Evolutionary conservation across 1,140 invertebrate genomes (phyloP).

Genomic region (Drosophila arizonae): DNA sequence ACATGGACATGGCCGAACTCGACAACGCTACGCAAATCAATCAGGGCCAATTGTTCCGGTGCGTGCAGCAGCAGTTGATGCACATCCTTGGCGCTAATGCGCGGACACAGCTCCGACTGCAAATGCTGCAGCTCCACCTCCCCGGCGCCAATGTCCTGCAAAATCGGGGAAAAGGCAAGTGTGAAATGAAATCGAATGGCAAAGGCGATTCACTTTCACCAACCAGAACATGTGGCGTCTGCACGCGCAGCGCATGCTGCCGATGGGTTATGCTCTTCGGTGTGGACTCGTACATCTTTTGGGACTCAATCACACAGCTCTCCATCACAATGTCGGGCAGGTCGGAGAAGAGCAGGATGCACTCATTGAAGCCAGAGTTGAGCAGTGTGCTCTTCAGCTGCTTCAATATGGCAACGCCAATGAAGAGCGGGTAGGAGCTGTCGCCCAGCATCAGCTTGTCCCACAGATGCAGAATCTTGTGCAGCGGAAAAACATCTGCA

Average conservation of each 20-base stretch:
- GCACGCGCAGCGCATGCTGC: conserved; percentile 82
- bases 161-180: background rate
- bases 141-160: conserved; percentile 86
- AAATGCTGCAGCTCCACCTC: conserved; percentile 87
- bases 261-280: conserved; percentile 94
- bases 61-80: conserved; percentile 87
- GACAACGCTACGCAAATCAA: conserved; percentile 89
- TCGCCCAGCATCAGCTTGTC: conserved; percentile 97
- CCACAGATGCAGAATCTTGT: conserved; percentile 99
- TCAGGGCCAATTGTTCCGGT: conserved; percentile 87
- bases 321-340: conserved; percentile 99
- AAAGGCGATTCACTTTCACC: background rate
- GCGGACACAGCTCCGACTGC: conserved; percentile 89
- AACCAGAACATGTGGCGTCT: conserved; percentile 51
- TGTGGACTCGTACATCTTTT: conserved; percentile 92
- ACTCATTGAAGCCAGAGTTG: conserved; percentile 97
- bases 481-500: conserved; percentile 97
- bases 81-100: conserved; percentile 94
- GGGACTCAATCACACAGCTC: conserved; percentile 94
- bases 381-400: conserved; percentile 94
- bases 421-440: conserved; percentile 96
- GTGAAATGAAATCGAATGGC: background rate
- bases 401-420: conserved; percentile 96
- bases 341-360: conserved; percentile 98
- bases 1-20: conserved; percentile 91